Base-by-base conservation (phyloP, 2,797 vertebrate genomes). In the Octomys mimax region DNA sequence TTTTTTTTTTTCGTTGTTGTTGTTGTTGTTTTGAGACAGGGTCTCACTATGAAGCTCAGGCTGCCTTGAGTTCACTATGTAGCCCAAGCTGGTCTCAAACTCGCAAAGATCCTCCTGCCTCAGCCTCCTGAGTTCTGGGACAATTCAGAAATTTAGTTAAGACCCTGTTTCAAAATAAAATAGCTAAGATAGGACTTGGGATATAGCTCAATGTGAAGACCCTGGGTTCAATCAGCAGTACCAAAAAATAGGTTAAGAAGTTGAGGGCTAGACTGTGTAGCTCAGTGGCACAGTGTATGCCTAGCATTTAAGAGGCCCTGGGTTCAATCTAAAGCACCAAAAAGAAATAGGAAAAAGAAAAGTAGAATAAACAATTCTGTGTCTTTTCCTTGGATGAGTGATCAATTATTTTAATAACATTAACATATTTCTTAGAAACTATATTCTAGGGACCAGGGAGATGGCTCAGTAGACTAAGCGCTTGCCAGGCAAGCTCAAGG, bases 371-470 rank as follows among this genome's bases (percentile, higher is more conserved):
- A 39, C 39, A 39, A 39, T 39, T 39, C 42, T 91, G 28, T 75
- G 9, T 36, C 16, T 91, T 71, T 39, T 71, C 26, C 36, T 57
- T 59, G 89, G 39, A 13, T 82, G n/a, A 95, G 36, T 59, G 33
- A 70, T 54, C 31, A 87, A 39, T 96, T 82, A 81, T 96, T 91
- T 92, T 49, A 95, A 46, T 52, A 87, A 82, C 5, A 11, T 81
- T 92, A 81, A 62, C 80, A 79, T 33, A 59, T 80, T 89, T 91
- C 86, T n/a, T 95, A n/a, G n/a, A n/a, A n/a, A 52, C 33, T 64
- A 68, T 59, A n/a, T n/a, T n/a, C n/a, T n/a, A n/a, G n/a, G n/a
- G n/a, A n/a, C n/a, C n/a, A n/a, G n/a, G n/a, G n/a, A n/a, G n/a
- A n/a, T n/a, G n/a, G n/a, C n/a, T n/a, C n/a, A n/a, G n/a, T n/a